These are phyloP conservation scores for Rhamphomyia laevipes DNA, from an alignment of 2,888 invertebrate species.

Conservation along the genomic window DNA sequence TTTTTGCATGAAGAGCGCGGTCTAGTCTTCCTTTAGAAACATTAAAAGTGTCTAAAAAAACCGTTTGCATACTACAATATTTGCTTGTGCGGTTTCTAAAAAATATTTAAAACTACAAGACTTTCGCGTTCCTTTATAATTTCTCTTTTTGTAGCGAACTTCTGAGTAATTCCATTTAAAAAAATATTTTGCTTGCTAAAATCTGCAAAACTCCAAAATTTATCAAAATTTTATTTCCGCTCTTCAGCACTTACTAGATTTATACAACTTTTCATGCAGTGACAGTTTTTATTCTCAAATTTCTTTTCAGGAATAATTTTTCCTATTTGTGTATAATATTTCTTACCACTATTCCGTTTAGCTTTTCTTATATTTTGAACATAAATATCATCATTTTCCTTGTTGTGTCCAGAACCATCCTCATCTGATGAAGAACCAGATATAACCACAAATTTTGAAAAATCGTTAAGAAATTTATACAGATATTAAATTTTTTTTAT, in stretches of 20 bases:
- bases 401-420: background rate
- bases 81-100: background rate
- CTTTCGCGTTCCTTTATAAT: background rate
- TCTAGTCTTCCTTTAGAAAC: conserved; percentile 9
- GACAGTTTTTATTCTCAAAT: background rate
- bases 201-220: background rate
- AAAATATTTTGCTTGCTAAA: background rate
- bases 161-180: background rate
- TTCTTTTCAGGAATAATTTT: background rate
- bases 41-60: conserved; percentile 2
- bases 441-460: background rate
- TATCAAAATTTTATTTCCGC: background rate
- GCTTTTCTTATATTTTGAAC: background rate
- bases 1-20: conserved; percentile 7
- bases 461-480: no score
- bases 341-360: background rate
- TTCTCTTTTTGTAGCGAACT: background rate
- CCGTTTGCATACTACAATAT: background rate
- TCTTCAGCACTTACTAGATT: background rate
- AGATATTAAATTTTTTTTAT: no score
- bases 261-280: background rate
- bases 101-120: background rate
- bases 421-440: background rate
- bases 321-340: background rate
- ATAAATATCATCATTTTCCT: background rate